These are phyloP conservation scores for Drosophila arawakana DNA, from an alignment of 1,140 invertebrate genomes.

Conservation along the genomic window DNA sequence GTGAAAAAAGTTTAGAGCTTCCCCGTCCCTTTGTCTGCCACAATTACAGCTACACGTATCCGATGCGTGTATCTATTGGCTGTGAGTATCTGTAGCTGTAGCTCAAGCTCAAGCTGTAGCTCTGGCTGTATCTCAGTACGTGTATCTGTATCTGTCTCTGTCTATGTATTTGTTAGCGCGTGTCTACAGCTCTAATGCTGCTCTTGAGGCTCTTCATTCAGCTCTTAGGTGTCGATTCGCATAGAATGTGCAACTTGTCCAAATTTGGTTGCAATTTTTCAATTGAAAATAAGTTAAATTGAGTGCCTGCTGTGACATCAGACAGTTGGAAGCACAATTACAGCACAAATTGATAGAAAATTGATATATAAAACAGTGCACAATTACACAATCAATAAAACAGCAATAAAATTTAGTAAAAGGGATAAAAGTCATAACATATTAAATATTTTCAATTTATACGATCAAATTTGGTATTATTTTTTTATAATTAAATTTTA, in stretches of 20 bases:
- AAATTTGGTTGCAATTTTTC: conserved; percentile 72
- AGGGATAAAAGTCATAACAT: background rate
- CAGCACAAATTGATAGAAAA: conserved; percentile 8
- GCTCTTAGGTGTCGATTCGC: conserved; percentile 35
- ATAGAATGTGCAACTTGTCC: conserved; percentile 36
- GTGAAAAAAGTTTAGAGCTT: background rate
- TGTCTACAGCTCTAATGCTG: conserved; percentile 49
- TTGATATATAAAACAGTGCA: conserved; percentile 21
- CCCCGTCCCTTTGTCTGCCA: background rate
- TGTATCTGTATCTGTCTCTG: conserved; percentile 37
- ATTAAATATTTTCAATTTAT: too few species aligned
- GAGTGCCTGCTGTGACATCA: conserved; percentile 41
- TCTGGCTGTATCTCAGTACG: conserved; percentile 11
- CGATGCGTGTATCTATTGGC: conserved; percentile 33
- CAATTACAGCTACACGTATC: conserved; percentile 40
- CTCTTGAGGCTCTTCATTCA: conserved; percentile 23
- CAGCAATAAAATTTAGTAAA: conserved; percentile 7
- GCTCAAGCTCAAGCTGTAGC: conserved; percentile 11
- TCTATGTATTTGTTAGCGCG: conserved; percentile 60
- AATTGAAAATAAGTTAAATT: conserved; percentile 60
- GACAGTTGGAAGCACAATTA: conserved; percentile 56
- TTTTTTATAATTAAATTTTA: background rate
- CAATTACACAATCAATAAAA: conserved; percentile 24
- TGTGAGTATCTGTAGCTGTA: background rate
- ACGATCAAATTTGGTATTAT: background rate